These are phyloP conservation scores for Toxostoma redivivum DNA, from an alignment of 2,113 vertebrate species.

Conservation along the genomic window DNA sequence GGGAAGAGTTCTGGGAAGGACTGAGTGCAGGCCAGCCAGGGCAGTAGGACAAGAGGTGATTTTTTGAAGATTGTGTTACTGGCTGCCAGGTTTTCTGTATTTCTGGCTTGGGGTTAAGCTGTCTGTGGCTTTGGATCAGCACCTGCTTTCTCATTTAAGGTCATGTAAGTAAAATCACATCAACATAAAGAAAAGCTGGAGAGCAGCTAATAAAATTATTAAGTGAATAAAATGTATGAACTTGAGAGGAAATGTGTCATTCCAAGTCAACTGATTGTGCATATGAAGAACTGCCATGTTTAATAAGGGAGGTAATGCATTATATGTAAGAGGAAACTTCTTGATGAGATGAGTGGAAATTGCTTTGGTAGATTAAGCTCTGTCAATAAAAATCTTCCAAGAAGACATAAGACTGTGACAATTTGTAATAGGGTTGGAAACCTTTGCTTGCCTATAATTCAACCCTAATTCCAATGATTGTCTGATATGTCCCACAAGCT, in stretches of 20 bases:
- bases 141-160: background rate
- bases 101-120: background rate
- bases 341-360: slow-evolving; percentile 24
- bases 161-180: background rate
- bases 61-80: background rate
- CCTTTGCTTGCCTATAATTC: background rate
- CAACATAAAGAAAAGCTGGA: background rate
- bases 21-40: background rate
- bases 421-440: background rate
- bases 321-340: background rate
- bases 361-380: slow-evolving; percentile 31
- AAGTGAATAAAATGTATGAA: background rate
- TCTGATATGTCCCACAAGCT: background rate
- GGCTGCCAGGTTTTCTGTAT: background rate
- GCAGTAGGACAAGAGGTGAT: background rate
- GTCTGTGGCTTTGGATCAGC: background rate
- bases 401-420: background rate
- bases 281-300: background rate
- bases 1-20: background rate
- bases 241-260: background rate
- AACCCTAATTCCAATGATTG: background rate
- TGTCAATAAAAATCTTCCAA: slow-evolving; percentile 31
- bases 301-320: background rate
- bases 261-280: background rate
- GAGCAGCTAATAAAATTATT: background rate